Conservation (phyloP, 2,113 vertebrate genomes). For the Romanogobio albipinnatus region DNA sequence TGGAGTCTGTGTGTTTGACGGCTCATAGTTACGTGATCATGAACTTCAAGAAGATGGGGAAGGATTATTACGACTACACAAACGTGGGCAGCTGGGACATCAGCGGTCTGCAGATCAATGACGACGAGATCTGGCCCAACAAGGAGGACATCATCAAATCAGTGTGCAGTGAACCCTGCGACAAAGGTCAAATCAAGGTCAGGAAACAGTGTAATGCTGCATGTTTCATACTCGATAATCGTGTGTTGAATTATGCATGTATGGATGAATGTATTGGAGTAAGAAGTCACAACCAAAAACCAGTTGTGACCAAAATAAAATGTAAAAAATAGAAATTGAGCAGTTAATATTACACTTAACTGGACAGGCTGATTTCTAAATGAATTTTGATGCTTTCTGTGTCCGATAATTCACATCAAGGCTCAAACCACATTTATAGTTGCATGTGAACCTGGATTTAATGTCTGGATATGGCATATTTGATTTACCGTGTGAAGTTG, state of each 20-base stretch:
- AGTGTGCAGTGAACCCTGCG: slow-evolving; percentile 97
- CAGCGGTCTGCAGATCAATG: slow-evolving; percentile 92
- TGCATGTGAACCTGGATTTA: too few relatives aligned
- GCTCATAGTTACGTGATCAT: slow-evolving; percentile 92
- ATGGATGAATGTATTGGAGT: neutral
- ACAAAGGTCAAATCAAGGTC: slow-evolving; percentile 98
- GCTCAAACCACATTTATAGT: too few relatives aligned
- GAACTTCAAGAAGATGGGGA: slow-evolving; percentile 99
- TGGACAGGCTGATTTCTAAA: neutral
- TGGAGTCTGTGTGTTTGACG: slow-evolving; percentile 27
- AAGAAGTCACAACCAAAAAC: neutral
- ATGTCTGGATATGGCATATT: too few relatives aligned
- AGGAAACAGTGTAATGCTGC: slow-evolving; percentile 9
- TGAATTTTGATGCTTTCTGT: neutral
- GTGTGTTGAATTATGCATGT: neutral
- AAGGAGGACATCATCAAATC: slow-evolving; percentile 89
- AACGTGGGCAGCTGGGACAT: slow-evolving; percentile 98
- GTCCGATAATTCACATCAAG: neutral
- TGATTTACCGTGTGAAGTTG: too few relatives aligned
- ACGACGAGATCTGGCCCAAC: slow-evolving; percentile 94
- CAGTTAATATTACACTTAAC: too few relatives aligned
- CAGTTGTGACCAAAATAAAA: neutral
- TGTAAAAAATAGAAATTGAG: too few relatives aligned
- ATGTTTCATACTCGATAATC: neutral
- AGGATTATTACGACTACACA: slow-evolving; percentile 96